Conservation (phyloP, 1,140 invertebrate genomes). For the Pectinophora gossypiella region DNA sequence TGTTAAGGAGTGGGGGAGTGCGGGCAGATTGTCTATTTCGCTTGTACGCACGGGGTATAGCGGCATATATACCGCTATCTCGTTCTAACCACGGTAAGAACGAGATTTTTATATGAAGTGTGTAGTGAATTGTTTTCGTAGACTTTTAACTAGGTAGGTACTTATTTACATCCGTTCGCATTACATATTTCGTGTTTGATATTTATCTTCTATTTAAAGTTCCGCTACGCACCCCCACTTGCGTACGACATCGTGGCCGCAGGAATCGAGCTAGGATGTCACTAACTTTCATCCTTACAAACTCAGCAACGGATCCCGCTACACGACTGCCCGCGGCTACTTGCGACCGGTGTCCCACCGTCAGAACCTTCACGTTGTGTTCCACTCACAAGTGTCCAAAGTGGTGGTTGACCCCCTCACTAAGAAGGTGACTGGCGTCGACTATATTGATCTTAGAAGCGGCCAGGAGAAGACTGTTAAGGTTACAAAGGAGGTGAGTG, state of each 20-base stretch:
- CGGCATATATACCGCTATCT: no score
- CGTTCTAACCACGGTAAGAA: no score
- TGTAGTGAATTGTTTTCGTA: no score
- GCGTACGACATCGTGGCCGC: constrained; percentile 65
- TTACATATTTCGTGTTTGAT: no score
- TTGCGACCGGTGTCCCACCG: constrained; percentile 86
- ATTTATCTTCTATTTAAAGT: constrained; percentile 50
- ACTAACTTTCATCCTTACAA: no score
- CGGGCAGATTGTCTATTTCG: no score
- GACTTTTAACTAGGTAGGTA: no score
- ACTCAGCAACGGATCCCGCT: constrained; percentile 79
- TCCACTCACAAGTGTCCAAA: constrained; percentile 80
- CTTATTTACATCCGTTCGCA: no score
- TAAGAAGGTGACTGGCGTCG: constrained; percentile 75
- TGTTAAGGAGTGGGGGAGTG: no score
- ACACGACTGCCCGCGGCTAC: constrained; percentile 87
- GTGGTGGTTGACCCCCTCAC: constrained; percentile 68
- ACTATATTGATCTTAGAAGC: constrained; percentile 53
- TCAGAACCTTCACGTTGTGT: constrained; percentile 81
- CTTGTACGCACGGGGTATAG: no score
- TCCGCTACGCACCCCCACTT: constrained; percentile 59
- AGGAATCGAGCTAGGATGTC: constrained; percentile 62
- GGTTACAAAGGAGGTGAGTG: constrained; percentile 79
- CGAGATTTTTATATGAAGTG: no score
- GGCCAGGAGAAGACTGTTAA: constrained; percentile 76